These are phyloP conservation scores for Lobophora halterata DNA, from an alignment of 2,888 invertebrate genomes.

Conservation along the genomic window DNA sequence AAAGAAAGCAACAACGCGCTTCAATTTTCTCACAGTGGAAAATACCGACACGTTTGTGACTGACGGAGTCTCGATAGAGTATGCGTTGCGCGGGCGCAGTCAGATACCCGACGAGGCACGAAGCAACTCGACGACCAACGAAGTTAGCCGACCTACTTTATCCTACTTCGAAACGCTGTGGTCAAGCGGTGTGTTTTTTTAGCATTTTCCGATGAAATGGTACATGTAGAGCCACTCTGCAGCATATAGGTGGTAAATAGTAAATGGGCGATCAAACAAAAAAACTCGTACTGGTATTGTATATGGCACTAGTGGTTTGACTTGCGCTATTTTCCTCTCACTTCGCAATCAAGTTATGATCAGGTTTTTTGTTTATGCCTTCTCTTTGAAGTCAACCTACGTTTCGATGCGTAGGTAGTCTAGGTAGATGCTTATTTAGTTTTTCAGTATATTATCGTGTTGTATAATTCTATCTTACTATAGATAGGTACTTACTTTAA, in stretches of 20 bases:
- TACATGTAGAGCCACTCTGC: conserved; percentile 42
- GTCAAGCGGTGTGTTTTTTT: conserved; percentile 69
- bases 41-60: conserved; percentile 56
- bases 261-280: conserved; percentile 46
- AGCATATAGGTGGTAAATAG: conserved; percentile 39
- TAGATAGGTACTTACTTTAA: too few species aligned
- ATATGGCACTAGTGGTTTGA: conserved; percentile 18
- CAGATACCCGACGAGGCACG: conserved; percentile 52
- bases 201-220: conserved; percentile 75
- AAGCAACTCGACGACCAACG: conserved; percentile 55
- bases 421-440: too few species aligned
- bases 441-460: too few species aligned
- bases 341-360: conserved; percentile 7
- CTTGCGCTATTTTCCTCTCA: conserved; percentile 18
- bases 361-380: too few species aligned
- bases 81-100: conserved; percentile 68
- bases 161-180: conserved; percentile 68
- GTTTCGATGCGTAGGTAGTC: too few species aligned
- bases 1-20: conserved; percentile 61
- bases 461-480: too few species aligned
- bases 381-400: too few species aligned
- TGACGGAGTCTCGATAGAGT: conserved; percentile 61
- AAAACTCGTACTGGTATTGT: conserved; percentile 28
- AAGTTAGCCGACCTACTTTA: conserved; percentile 73
- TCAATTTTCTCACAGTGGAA: conserved; percentile 47